Base-by-base conservation (phyloP, 1,140 invertebrate genomes). In the Papilio xuthus region DNA sequence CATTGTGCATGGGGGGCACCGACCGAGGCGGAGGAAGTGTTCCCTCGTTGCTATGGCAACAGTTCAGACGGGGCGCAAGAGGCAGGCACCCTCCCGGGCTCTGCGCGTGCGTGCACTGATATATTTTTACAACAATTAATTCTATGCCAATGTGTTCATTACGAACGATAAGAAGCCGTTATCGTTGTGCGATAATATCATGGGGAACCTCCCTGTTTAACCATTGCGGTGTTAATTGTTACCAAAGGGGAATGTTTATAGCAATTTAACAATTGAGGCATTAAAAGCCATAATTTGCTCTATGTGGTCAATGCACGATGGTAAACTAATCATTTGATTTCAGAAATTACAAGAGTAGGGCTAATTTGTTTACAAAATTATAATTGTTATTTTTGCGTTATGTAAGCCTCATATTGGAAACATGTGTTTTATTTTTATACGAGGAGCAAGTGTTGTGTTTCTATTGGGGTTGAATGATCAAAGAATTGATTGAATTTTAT, bases 1-100 rank as follows among this genome's bases (percentile, higher is more conserved):
- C 90, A 90, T 89, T 90, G 87, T 89, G 87, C 86, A 81, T 72
- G 78, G 87, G 90, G 92, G 91, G 92, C 92, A 88, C 76, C 86
- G 89, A 92, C 89, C 90, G 90, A 83, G 83, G 85, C 81, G 79
- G 83, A 84, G 86, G 86, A 88, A 93, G 86, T 88, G 84, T 87
- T 88, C 89, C 90, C 90, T 88, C 84, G 92, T 93, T 83, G 81
- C 86, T 86, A 93, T 93, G 90, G 85, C 90, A 88, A 93, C 90
- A 83, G 85, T 87, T 84, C 88, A 90, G 90, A 90, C 88, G 81
- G 82, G 86, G 86, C 77, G 83, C 82, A 80, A 77, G 74, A 60
- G 78, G 77, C 80, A 56, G n/a, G 79, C 80, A 75, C 81, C 85
- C 74, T 81, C 74, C 80, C 60, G 71, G 32, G 76, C 78, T 76